These are phyloP conservation scores for Nephotettix cincticeps DNA, from an alignment of 1,140 invertebrate species.

Conservation along the genomic window DNA sequence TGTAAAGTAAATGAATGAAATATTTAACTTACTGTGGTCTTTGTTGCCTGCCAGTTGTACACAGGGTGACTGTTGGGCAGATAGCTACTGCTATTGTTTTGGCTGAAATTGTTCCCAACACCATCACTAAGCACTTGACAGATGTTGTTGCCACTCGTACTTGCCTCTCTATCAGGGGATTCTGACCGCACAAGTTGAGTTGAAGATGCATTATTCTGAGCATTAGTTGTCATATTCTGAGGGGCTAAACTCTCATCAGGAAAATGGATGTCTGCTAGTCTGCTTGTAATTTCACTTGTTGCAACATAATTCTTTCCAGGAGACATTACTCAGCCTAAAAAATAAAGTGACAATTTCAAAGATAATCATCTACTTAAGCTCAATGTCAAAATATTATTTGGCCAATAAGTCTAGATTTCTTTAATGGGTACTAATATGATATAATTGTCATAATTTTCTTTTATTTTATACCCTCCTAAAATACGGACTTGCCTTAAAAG, in stretches of 20 bases:
- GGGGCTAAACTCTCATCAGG: neutral
- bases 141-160: neutral
- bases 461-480: too few species aligned
- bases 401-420: too few species aligned
- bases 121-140: neutral
- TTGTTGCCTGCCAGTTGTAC: constrained; percentile 67
- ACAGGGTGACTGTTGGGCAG: constrained; percentile 5
- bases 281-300: neutral
- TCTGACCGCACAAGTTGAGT: neutral
- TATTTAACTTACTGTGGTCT: constrained; percentile 58
- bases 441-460: too few species aligned
- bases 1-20: too few species aligned
- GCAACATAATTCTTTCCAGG: neutral
- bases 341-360: too few species aligned
- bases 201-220: neutral
- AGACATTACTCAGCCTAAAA: neutral
- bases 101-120: neutral
- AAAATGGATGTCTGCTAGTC: neutral
- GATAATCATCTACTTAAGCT: too few species aligned
- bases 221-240: constrained; percentile 6
- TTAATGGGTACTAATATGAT: too few species aligned
- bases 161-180: neutral
- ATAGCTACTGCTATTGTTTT: neutral
- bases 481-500: too few species aligned
- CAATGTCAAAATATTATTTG: too few species aligned